phyloP scores from a whole-genome alignment of 2,797 vertebrate species.

The Poeciliopsis gracilis region DNA sequence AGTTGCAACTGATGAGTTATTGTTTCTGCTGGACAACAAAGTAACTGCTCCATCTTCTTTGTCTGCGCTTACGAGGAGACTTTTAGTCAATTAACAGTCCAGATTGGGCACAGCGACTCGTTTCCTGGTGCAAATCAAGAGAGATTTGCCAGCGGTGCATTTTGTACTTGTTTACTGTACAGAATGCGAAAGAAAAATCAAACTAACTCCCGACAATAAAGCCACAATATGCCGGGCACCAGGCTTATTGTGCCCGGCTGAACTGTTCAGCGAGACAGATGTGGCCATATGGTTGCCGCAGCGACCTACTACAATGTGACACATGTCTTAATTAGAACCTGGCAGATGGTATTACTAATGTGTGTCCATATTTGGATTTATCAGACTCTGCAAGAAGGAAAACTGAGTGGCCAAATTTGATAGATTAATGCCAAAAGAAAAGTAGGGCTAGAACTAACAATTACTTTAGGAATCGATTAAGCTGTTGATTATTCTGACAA shows the following conservation, averaged over 20 bases:
- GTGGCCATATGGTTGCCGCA: constrained; percentile 9
- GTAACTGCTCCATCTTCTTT: neutral
- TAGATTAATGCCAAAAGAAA: neutral
- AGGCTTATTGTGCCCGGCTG: neutral
- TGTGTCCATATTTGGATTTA: neutral
- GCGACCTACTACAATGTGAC: constrained; percentile 6
- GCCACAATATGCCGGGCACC: neutral
- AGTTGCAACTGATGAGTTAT: neutral
- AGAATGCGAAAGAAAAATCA: constrained; percentile 5
- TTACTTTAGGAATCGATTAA: too few species aligned
- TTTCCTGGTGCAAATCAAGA: neutral
- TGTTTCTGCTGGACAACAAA: neutral
- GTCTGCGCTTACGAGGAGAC: neutral
- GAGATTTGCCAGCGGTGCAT: neutral
- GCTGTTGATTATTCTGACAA: too few species aligned
- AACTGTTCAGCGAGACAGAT: constrained; percentile 3
- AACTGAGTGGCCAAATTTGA: neutral
- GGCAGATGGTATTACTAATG: constrained; percentile 1
- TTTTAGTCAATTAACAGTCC: neutral
- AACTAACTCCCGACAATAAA: neutral
- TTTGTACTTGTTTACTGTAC: constrained; percentile 16
- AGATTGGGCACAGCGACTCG: neutral
- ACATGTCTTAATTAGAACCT: constrained; percentile 13
- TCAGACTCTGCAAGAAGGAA: neutral
- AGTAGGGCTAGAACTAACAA: too few species aligned